phyloP scores from a whole-genome alignment of 2,888 invertebrate species.

The Eupithecia subfuscata region DNA sequence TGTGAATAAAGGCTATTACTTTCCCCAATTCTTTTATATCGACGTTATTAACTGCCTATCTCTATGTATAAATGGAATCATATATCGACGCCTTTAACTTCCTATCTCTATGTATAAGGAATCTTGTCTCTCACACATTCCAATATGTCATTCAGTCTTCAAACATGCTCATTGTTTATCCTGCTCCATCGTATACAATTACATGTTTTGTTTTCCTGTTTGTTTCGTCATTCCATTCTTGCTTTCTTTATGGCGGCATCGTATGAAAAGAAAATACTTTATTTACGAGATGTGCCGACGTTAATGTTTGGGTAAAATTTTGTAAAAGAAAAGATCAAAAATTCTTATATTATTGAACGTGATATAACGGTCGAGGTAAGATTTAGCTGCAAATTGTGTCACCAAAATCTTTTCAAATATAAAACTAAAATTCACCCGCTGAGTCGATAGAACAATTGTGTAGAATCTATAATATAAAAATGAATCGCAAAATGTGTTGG shows the following conservation, averaged over 20 bases:
- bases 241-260: conserved; percentile 6
- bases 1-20: no score
- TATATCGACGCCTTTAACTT: no score
- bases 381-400: no score
- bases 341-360: neutral
- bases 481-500: no score
- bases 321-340: no score
- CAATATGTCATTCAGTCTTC: conserved; percentile 5
- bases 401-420: no score
- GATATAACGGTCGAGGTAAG: neutral
- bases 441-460: no score
- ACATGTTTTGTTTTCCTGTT: conserved; percentile 32
- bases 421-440: no score
- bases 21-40: no score
- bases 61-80: no score
- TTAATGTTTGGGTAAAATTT: neutral
- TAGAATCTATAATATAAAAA: no score
- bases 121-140: neutral
- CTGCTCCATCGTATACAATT: neutral
- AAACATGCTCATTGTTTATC: conserved; percentile 3
- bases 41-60: no score
- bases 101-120: neutral
- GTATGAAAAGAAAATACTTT: neutral
- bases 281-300: neutral
- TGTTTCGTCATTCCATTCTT: conserved; percentile 22